Evolutionary conservation across 1,140 invertebrate genomes (phyloP), one percentile per base, ranked within the genome.

Genomic region (Lordiphosa stackelbergi): DNA sequence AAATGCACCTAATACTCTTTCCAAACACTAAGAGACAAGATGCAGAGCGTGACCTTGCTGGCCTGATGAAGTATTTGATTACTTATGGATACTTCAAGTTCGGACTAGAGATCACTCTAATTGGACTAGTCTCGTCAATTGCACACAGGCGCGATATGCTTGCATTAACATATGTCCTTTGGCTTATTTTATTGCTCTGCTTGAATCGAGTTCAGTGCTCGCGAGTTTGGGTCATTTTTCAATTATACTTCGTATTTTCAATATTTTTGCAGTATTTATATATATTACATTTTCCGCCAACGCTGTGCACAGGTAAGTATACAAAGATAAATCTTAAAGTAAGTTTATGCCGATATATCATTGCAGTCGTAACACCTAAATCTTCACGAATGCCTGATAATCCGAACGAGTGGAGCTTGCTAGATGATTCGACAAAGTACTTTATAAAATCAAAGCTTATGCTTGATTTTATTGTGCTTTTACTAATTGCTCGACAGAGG

Each of bases 71-170:
- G 87, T 99, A 95, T 89, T 88, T 98, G 6, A 88, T 94, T 4
- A 98, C 98, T 88, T 97, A 95, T 88, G 92, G 93, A 7, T 98
- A 96, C 88, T 98, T 96, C 87, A 97, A 97, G 88, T 98, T 98
- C 90, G 97, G 97, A 9, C 85, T 98, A 1, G 97, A 98, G 90
- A 93, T 97, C 34, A 96, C 94, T 47, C 89, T 98, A 47, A 94
- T 98, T 58, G 93, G 93, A 28, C 92, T 95, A 7, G 95, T 97
- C 1, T 91, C 93, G 0, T 90, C 96, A 1, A 96, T 98, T 71
- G 94, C 94, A 12, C 93, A 94, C 0, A 91, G 98, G 53, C 93
- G 98, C 81, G 98, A 99, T 88, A 89, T 95, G 19, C 94, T 96
- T 79, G 95, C 96, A 0, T 90, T 97, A 0, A 74, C 98, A 0